A percentile compares a stretch with the other conserved stretches of the same genome.
phyloP scores from a whole-genome alignment of 2,888 invertebrate species.

The Itoplectis maculator region DNA sequence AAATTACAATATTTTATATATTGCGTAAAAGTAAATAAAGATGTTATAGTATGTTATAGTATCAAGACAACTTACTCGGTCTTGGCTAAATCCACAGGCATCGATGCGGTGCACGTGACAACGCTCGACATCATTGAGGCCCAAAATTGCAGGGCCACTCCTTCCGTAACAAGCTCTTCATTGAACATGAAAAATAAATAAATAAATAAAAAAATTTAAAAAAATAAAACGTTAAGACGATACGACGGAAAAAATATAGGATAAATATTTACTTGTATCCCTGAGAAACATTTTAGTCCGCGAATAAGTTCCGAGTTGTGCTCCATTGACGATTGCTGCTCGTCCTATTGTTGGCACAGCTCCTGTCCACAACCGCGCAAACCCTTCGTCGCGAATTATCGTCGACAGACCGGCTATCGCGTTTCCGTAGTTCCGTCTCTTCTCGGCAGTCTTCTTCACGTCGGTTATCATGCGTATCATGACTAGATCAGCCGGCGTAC shows the following conservation, averaged over 20 bases:
- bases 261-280: slow-evolving; percentile 69
- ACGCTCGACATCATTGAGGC: slow-evolving; percentile 88
- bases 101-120: slow-evolving; percentile 87
- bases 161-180: slow-evolving; percentile 72
- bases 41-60: too few species aligned
- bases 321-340: slow-evolving; percentile 89
- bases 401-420: slow-evolving; percentile 87
- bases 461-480: slow-evolving; percentile 89
- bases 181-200: not conserved
- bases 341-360: slow-evolving; percentile 83
- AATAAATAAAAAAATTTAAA: not conserved
- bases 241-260: too few species aligned
- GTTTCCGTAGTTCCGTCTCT: slow-evolving; percentile 87
- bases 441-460: slow-evolving; percentile 86
- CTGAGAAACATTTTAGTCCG: slow-evolving; percentile 85
- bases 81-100: slow-evolving; percentile 89
- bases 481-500: slow-evolving; percentile 87
- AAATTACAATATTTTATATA: not conserved
- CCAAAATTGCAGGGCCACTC: slow-evolving; percentile 82
- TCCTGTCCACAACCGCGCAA: slow-evolving; percentile 87
- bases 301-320: slow-evolving; percentile 89
- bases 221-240: not conserved
- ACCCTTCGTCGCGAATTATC: slow-evolving; percentile 87
- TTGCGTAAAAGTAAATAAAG: not conserved
- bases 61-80: slow-evolving; percentile 81